A percentile compares a stretch with the other conserved stretches of the same genome.
Conservation (phyloP, 2,888 invertebrate species). For the Nymphalis urticae region DNA sequence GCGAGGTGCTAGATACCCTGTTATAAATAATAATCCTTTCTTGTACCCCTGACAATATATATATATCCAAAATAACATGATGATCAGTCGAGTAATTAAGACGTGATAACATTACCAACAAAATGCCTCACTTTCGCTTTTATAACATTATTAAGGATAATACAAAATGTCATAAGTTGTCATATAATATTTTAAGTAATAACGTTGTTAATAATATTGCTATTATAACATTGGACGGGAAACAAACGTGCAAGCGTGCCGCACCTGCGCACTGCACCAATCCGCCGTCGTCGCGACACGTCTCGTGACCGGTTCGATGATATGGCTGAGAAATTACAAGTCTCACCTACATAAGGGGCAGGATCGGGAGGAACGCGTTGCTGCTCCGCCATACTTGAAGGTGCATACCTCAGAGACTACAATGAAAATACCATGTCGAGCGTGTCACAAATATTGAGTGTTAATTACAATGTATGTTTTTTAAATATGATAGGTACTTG, state of each 20-base stretch:
- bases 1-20: no score
- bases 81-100: no score
- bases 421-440: constrained; percentile 1
- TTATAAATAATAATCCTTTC: no score
- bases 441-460: not conserved
- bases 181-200: no score
- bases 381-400: constrained; percentile 6
- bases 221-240: not conserved
- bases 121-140: no score
- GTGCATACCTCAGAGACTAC: not conserved
- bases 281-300: not conserved
- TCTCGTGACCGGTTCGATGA: not conserved
- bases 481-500: not conserved
- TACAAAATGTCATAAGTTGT: no score
- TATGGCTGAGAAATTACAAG: not conserved
- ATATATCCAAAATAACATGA: no score
- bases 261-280: constrained; percentile 11
- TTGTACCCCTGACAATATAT: no score
- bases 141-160: no score
- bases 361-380: constrained; percentile 3
- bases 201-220: not conserved
- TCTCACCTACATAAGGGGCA: constrained; percentile 11
- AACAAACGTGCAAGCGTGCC: not conserved
- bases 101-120: no score
- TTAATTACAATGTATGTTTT: not conserved